Evolutionary conservation across 1,140 invertebrate species (phyloP), one percentile per base, ranked within the genome.

Genomic region (Anoplophora glabripennis): DNA sequence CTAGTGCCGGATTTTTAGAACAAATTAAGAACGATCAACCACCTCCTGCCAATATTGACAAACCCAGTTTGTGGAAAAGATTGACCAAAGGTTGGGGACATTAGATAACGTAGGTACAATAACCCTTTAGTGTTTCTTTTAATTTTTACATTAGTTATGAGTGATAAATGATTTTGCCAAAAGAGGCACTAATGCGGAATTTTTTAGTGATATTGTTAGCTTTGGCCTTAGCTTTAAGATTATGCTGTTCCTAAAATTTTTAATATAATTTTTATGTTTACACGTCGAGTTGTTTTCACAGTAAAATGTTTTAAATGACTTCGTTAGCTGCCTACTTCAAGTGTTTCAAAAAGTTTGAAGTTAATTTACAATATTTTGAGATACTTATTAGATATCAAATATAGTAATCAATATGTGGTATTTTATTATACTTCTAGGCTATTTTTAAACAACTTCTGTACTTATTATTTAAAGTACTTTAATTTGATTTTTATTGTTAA

Each of bases 1-100:
- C 21, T 28, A 28, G 21, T 28, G 55, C 63, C n/a, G 73, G 71
- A 10, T 75, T 76, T 62, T 63, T 76, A 52, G 74, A 76, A 54
- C 73, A 76, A 61, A 72, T 76, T 21, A 72, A 68, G 40, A 72
- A 71, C 38, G 74, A 76, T 48, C 74, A 76, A 57, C 73, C 73
- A 17, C 72, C 74, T 4, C 71, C 74, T 40, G 70, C 73, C 46
- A 76, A 72, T 57, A 64, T 76, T 15, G 74, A 76, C 48, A 76
- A 76, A 61, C 73, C 73, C 18, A 76, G 74, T 59, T 58, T 76
- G 47, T 76, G 74, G 74, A 75, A 73, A 61, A 61, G 74, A 61
- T 62, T 76, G 51, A 76, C 74, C 8, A 76, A 76, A 61, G 74
- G 74, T 15, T 76, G 74, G 74, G 67, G 71, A 38, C 71, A 74